phyloP scores from a whole-genome alignment of 2,797 vertebrate genomes.

The Valencia hispanica region DNA sequence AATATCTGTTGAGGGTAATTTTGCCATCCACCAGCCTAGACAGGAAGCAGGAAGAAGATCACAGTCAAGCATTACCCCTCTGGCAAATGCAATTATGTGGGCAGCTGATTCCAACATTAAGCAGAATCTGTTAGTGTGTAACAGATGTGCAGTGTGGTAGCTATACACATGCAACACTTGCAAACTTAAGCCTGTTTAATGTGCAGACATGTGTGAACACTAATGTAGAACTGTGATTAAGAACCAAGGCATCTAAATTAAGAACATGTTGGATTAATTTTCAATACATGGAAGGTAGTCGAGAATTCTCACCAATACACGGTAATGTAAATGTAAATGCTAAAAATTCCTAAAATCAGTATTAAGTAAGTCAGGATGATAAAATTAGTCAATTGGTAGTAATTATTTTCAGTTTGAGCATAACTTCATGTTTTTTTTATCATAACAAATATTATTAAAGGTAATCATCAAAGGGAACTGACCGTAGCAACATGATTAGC shows the following conservation, averaged over 20 bases:
- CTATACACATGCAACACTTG: conserved; percentile 17
- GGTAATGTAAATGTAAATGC: too few relatives aligned
- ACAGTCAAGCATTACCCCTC: conserved; percentile 40
- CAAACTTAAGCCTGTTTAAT: conserved; percentile 3
- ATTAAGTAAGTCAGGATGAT: too few relatives aligned
- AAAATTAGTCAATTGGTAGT: too few relatives aligned
- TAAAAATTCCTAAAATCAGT: too few relatives aligned
- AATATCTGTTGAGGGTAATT: conserved; percentile 17
- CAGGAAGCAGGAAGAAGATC: conserved; percentile 42
- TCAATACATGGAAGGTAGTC: too few relatives aligned
- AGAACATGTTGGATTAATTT: too few relatives aligned
- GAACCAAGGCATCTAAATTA: neutral
- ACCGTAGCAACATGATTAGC: too few relatives aligned
- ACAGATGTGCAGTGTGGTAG: conserved; percentile 52
- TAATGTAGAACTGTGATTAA: conserved; percentile 2
- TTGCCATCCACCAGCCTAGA: conserved; percentile 22
- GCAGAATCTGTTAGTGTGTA: conserved; percentile 61
- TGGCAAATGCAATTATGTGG: conserved; percentile 39
- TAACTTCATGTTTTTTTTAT: too few relatives aligned
- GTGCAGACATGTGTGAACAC: conserved; percentile 2
- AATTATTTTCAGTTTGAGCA: too few relatives aligned
- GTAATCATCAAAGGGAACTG: too few relatives aligned
- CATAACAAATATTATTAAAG: too few relatives aligned
- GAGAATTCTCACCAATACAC: too few relatives aligned
- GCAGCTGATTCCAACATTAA: conserved; percentile 58